A percentile compares a stretch with the other conserved stretches of the same genome.
These are phyloP conservation scores for Cecidostiba fungosa DNA, from an alignment of 2,888 invertebrate genomes.

Conservation along the genomic window DNA sequence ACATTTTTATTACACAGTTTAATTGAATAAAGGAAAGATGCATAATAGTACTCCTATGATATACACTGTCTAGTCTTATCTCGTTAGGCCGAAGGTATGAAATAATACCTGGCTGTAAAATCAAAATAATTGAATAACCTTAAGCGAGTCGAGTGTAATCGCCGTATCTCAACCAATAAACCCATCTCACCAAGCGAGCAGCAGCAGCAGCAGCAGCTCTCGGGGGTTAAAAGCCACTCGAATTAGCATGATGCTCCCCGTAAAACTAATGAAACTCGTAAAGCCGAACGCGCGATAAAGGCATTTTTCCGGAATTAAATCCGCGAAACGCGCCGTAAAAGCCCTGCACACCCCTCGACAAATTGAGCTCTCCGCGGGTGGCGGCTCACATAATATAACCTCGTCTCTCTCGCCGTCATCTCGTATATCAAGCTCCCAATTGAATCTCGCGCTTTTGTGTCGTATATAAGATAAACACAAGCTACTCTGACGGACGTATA, in stretches of 20 bases:
- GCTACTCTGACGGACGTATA: no score
- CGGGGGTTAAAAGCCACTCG: constrained; percentile 16
- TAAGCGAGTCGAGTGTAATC: not conserved
- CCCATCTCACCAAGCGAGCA: not conserved
- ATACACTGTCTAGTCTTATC: not conserved
- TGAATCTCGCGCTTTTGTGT: not conserved
- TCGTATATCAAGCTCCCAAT: not conserved
- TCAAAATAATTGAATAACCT: constrained; percentile 1
- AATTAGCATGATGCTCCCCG: constrained; percentile 28
- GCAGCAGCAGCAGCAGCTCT: not conserved
- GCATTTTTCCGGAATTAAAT: constrained; percentile 37
- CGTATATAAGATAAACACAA: no score
- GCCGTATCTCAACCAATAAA: constrained; percentile 18
- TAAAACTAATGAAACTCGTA: constrained; percentile 36
- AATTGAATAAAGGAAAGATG: not conserved
- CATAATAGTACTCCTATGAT: no score
- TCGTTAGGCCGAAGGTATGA: not conserved
- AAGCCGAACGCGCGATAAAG: constrained; percentile 15
- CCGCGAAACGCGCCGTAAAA: constrained; percentile 22
- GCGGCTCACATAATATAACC: not conserved
- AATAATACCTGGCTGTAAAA: not conserved
- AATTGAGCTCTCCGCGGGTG: constrained; percentile 33
- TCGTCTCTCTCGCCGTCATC: not conserved
- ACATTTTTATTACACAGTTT: not conserved
- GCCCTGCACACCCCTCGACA: constrained; percentile 4